These are phyloP conservation scores for Lasiommata megera DNA, from an alignment of 2,888 invertebrate species.

Conservation along the genomic window DNA sequence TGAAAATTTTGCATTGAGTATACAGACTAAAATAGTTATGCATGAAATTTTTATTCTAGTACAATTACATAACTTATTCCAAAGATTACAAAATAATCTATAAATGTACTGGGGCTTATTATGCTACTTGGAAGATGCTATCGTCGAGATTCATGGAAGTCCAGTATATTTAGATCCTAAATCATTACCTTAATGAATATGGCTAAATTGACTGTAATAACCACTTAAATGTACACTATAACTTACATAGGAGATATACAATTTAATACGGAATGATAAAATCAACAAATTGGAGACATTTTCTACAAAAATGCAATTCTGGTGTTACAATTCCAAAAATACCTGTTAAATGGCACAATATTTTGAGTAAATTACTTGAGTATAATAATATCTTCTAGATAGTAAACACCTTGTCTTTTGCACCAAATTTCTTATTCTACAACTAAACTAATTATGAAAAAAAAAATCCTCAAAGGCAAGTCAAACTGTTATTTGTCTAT, in stretches of 20 bases:
- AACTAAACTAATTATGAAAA: constrained; percentile 23
- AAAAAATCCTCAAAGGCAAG: constrained; percentile 25
- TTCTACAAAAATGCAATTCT: constrained; percentile 43
- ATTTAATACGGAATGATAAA: constrained; percentile 25
- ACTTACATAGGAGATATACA: constrained; percentile 17
- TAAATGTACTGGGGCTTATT: constrained; percentile 39
- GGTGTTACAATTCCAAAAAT: constrained; percentile 35
- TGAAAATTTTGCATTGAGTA: constrained; percentile 11
- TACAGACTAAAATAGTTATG: constrained; percentile 2
- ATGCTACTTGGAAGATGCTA: constrained; percentile 32
- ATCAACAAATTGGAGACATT: constrained; percentile 22
- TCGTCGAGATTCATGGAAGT: constrained; percentile 41
- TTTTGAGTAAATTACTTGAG: constrained; percentile 48
- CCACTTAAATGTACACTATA: constrained; percentile 18
- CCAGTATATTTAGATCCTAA: constrained; percentile 34
- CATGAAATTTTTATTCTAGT: constrained; percentile 8
- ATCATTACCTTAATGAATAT: constrained; percentile 39
- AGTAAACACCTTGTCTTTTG: constrained; percentile 40
- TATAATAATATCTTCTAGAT: constrained; percentile 42
- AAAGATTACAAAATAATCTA: constrained; percentile 20
- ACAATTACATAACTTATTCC: constrained; percentile 19
- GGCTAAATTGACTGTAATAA: constrained; percentile 49
- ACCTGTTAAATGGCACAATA: constrained; percentile 50
- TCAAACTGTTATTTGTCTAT: constrained; percentile 22
- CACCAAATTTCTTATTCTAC: constrained; percentile 47